These are phyloP conservation scores for Aegithalos caudatus DNA, from an alignment of 2,113 vertebrate species.

Conservation along the genomic window DNA sequence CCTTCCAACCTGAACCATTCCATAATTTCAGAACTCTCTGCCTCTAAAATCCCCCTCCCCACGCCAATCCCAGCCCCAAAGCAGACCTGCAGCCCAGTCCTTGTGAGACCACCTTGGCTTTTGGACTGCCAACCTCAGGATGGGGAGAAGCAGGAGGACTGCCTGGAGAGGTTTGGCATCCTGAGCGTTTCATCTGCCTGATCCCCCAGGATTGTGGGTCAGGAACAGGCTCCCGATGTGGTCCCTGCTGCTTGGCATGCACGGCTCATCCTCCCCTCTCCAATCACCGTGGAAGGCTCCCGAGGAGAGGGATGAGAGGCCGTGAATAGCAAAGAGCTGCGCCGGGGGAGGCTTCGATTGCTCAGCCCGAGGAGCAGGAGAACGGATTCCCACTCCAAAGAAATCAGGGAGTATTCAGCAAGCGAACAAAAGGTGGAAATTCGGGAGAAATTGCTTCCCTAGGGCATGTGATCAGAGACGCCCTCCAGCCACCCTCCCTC, in stretches of 20 bases:
- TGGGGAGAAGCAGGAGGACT: background rate
- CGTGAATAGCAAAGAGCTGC: constrained; percentile 20
- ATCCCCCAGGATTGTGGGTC: background rate
- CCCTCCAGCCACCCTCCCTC: background rate
- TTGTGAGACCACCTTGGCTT: background rate
- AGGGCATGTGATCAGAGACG: background rate
- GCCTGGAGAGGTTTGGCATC: background rate
- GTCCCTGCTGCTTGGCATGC: constrained; percentile 28
- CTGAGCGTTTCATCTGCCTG: background rate
- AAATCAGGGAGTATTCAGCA: constrained; percentile 43
- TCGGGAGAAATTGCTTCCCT: constrained; percentile 7
- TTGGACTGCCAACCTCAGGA: background rate
- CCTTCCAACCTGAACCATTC: background rate
- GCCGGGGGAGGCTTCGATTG: background rate
- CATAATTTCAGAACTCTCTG: background rate
- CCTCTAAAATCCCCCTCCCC: background rate
- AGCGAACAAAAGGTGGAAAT: constrained; percentile 39
- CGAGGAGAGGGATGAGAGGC: constrained; percentile 23
- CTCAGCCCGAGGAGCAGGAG: background rate
- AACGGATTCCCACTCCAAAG: background rate
- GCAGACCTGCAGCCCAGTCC: background rate
- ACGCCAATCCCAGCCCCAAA: background rate
- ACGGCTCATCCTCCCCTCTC: constrained; percentile 9
- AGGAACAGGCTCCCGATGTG: background rate
- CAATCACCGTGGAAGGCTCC: background rate